Evolutionary conservation across 1,140 invertebrate genomes (phyloP).

Genomic region (Eubasilissa regina): DNA sequence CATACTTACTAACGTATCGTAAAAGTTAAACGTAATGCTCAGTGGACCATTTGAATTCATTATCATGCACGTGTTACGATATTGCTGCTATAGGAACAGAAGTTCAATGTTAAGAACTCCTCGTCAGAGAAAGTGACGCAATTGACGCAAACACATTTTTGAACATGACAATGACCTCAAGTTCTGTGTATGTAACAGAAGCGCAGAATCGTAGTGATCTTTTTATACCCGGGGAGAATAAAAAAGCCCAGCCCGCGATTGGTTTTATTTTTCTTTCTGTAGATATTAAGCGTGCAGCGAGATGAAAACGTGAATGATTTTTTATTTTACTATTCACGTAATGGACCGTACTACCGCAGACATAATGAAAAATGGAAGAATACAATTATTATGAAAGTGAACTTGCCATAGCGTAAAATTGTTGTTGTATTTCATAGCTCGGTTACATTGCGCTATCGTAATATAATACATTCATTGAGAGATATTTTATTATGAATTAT

Average conservation of each 20-base stretch:
- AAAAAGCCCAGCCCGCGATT: neutral
- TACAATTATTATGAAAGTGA: conserved; percentile 15
- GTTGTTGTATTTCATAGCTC: too few species aligned
- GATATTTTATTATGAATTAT: too few species aligned
- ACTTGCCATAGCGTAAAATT: neutral
- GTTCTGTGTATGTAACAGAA: neutral
- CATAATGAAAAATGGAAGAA: conserved; percentile 31
- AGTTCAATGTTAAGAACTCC: too few species aligned
- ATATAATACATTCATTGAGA: too few species aligned
- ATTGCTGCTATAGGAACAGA: too few species aligned
- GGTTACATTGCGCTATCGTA: too few species aligned
- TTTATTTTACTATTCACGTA: conserved; percentile 31
- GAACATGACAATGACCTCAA: conserved; percentile 24
- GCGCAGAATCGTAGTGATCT: neutral
- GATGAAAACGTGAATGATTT: conserved; percentile 19
- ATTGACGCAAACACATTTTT: conserved; percentile 20
- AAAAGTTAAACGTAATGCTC: too few species aligned
- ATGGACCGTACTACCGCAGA: neutral
- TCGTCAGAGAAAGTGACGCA: conserved; percentile 8
- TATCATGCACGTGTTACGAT: too few species aligned
- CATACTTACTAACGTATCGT: too few species aligned
- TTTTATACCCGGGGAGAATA: neutral
- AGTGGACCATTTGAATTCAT: too few species aligned
- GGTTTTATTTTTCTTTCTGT: conserved; percentile 14
- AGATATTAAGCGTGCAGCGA: neutral